Base-by-base conservation (phyloP, 2,113 vertebrate genomes). In the Globicephala melas region DNA sequence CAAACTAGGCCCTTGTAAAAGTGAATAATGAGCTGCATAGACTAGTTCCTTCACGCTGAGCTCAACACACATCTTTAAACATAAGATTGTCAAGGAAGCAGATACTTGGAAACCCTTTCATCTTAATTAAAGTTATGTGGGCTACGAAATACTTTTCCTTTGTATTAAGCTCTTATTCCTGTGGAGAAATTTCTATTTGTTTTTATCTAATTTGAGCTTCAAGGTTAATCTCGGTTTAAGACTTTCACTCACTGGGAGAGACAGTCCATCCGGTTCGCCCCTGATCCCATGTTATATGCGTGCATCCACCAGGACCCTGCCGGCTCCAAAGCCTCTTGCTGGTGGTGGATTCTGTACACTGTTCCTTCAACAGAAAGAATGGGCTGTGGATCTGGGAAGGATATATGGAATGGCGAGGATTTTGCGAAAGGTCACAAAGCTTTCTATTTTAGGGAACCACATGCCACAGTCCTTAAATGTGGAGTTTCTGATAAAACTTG, bases 161-260 rank as follows among this genome's bases (percentile, higher is more conserved):
- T 98, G 98, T 98, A 98, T 98, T 98, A 99, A 98, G 98, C 98
- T 98, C 98, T 98, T 98, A 98, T 98, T 98, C 98, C 98, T 98
- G 99, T 96, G 98, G 98, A 99, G 98, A 99, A 98, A 99, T 98
- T 98, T 99, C 98, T 99, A 99, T 99, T 99, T 99, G 98, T 99
- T 99, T 99, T 99, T 98, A 99, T 99, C 98, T 99, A 98, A 98
- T 98, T 99, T 98, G 98, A 98, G 98, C 98, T 98, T 98, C 98
- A 98, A 98, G 98, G 98, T 99, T 99, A 99, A 99, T 99, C 98
- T 99, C 33, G 96, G 98, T 99, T 99, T 98, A 99, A 99, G 98
- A 98, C 98, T 98, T 97, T 98, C 4, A 0, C 98, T 98, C 74
- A 85, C 98, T 98, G 98, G 97, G 98, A 98, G 89, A 97, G 98